Evolutionary conservation across 2,888 invertebrate genomes (phyloP).

Genomic region (Drosophila longiperda): DNA sequence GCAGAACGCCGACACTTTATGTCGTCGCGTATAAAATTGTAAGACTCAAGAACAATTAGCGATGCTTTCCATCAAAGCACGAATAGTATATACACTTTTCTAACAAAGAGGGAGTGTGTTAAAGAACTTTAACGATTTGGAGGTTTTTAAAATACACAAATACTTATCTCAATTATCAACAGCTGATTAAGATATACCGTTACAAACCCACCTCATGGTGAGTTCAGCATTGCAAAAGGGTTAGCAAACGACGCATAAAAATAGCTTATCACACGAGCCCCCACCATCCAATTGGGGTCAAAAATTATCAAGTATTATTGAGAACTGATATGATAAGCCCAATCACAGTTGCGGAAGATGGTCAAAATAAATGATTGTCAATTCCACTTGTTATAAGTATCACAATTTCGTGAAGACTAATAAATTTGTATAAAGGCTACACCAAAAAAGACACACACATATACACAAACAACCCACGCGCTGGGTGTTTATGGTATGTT

Average conservation of each 20-base stretch:
- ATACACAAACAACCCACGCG: constrained; percentile 11
- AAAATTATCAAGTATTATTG: constrained; percentile 7
- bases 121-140: neutral
- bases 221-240: constrained; percentile 11
- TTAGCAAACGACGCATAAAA: neutral
- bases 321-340: constrained; percentile 27
- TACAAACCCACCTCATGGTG: constrained; percentile 14
- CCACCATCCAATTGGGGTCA: constrained; percentile 20
- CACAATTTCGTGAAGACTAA: constrained; percentile 15
- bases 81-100: constrained; percentile 33
- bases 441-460: constrained; percentile 19
- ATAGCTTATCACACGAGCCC: constrained; percentile 37
- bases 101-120: neutral
- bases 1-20: constrained; percentile 36
- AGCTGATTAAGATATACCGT: neutral
- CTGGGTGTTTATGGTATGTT: constrained; percentile 14
- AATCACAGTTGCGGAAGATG: neutral
- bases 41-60: constrained; percentile 25
- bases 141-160: neutral
- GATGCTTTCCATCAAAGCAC: neutral
- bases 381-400: neutral
- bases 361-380: neutral
- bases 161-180: neutral
- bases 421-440: constrained; percentile 21
- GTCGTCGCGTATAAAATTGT: constrained; percentile 42